Evolutionary conservation across 2,888 invertebrate species (phyloP).

Genomic region (Drosophila falleni): DNA sequence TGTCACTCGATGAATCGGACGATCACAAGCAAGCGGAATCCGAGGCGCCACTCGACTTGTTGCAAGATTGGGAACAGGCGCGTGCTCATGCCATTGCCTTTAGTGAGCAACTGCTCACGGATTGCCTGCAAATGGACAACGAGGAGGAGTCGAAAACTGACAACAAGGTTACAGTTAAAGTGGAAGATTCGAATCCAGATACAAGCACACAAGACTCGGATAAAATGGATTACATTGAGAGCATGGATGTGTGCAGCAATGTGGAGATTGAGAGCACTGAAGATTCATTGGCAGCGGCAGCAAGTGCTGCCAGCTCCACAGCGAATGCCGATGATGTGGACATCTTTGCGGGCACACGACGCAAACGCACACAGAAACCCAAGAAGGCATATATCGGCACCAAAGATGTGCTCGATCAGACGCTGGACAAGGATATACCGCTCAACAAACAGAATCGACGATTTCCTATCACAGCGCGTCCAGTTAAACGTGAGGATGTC

Average conservation of each 20-base stretch:
- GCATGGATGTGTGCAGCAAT: constrained; percentile 84
- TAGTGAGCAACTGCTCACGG: constrained; percentile 65
- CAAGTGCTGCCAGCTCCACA: constrained; percentile 42
- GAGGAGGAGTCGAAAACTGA: neutral
- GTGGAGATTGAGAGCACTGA: constrained; percentile 83
- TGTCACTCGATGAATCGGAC: constrained; percentile 72
- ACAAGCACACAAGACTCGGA: constrained; percentile 75
- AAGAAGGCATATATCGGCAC: constrained; percentile 76
- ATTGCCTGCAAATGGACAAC: constrained; percentile 56
- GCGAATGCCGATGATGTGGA: constrained; percentile 66
- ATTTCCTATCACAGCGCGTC: constrained; percentile 86
- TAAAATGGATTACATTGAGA: constrained; percentile 82
- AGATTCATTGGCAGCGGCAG: constrained; percentile 65
- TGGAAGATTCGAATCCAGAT: constrained; percentile 57
- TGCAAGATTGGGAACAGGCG: constrained; percentile 87
- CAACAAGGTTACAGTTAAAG: constrained; percentile 53
- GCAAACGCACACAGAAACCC: constrained; percentile 73
- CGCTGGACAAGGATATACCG: constrained; percentile 85
- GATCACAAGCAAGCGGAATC: constrained; percentile 67
- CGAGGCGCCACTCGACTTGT: constrained; percentile 81
- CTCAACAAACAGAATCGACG: constrained; percentile 88
- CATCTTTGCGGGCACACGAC: constrained; percentile 50
- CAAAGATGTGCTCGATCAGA: constrained; percentile 81
- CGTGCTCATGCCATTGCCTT: constrained; percentile 86
- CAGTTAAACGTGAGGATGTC: constrained; percentile 88